Base-by-base conservation (phyloP, 2,888 invertebrate genomes). In the Catocala sponsa region DNA sequence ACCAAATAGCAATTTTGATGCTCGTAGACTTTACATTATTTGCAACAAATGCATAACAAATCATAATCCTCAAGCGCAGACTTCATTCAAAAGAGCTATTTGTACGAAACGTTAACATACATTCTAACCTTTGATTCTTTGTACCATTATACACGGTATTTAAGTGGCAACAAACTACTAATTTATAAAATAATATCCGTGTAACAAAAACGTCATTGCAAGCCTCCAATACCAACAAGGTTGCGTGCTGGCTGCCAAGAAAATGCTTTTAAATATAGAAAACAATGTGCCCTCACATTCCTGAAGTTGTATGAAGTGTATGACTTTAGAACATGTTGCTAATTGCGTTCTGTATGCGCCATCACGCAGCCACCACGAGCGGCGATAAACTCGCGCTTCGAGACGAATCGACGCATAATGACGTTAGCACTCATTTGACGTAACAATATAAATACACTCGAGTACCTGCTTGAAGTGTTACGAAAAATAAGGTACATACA, bases 261-360 rank as follows among this genome's bases (percentile, higher is more conserved):
- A 81, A 84, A 79, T 74, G 70, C 74, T 74, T 80, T 80, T 76
- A 80, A 82, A 77, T 78, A 78, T 76, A 79, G 82, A 78, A 84
- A 88, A 88, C 87, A 87, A 85, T 85, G 82, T 82, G 82, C 79
- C 79, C 79, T 79, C 74, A 81, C 87, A 89, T 87, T 85, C 87
- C 82, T 83, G 72, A 73, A 82, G 80, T 72, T 74, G 80, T 82
- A 81, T 81, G 79, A 82, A 82, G 75, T 76, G 80, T 82, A 80
- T 82, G 79, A 83, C 82, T 86, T 84, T 83, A 81, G 78, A 86
- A 80, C 83, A 82, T 83, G 84, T 85, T 85, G 90, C 88, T 91
- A 92, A 91, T 92, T 89, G 88, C 65, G 79, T 70, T 76, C 70
- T 81, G 88, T 90, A 92, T 92, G 92, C 92, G 80, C 76, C 86